phyloP scores from a whole-genome alignment of 2,113 vertebrate species.

The Chinchilla lanigera region DNA sequence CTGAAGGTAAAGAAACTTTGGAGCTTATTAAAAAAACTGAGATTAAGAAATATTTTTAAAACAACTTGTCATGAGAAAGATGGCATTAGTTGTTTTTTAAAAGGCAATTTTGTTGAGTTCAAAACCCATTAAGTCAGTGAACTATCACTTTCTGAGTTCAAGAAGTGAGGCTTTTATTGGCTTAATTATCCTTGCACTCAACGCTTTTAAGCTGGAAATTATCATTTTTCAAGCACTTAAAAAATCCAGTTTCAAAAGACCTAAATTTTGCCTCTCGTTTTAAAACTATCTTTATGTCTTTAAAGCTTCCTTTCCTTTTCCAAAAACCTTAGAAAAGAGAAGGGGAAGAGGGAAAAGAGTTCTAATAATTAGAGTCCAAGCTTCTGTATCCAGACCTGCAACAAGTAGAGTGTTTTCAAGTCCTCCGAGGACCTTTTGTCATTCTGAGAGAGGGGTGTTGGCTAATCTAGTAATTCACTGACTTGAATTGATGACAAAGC shows the following conservation, averaged over 20 bases:
- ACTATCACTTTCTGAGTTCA: constrained; percentile 45
- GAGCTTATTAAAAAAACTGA: background rate
- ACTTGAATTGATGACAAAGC: background rate
- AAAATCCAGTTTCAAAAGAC: constrained; percentile 39
- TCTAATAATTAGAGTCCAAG: background rate
- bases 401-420: background rate
- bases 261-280: background rate
- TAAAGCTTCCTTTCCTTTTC: background rate
- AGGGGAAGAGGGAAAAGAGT: background rate
- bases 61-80: background rate
- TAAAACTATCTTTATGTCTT: background rate
- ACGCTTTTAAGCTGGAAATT: constrained; percentile 34
- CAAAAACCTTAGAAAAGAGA: background rate
- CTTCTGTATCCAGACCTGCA: background rate
- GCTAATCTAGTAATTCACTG: no score
- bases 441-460: background rate
- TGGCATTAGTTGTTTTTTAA: background rate
- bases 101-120: constrained; percentile 41
- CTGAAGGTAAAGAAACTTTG: background rate
- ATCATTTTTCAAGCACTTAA: background rate
- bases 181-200: constrained; percentile 10
- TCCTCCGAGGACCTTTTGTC: background rate
- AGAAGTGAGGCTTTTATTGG: constrained; percentile 28
- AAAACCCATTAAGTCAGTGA: constrained; percentile 66
- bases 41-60: background rate